A percentile compares a stretch with the other conserved stretches of the same genome.
Conservation (phyloP, 2,797 vertebrate species). For the Semaprochilodus insignis region DNA sequence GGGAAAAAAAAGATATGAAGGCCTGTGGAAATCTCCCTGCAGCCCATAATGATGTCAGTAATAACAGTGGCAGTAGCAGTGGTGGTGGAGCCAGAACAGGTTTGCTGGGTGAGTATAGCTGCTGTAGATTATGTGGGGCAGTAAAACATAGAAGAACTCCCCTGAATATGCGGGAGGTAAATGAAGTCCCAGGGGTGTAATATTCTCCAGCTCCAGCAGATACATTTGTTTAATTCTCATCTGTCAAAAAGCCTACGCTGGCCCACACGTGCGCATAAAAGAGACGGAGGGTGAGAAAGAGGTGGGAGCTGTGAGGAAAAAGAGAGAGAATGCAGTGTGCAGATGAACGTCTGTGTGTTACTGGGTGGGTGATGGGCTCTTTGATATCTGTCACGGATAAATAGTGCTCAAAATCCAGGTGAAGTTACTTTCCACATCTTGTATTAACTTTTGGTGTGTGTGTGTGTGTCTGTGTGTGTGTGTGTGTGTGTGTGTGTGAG, state of each 20-base stretch:
- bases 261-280: slow-evolving; percentile 55
- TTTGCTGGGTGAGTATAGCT: slow-evolving; percentile 55
- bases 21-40: slow-evolving; percentile 70
- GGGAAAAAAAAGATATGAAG: slow-evolving; percentile 20
- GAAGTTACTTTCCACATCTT: slow-evolving; percentile 14
- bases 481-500: slow-evolving; percentile 15
- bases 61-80: slow-evolving; percentile 77
- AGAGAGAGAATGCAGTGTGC: slow-evolving; percentile 17
- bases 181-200: slow-evolving; percentile 83
- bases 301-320: slow-evolving; percentile 26
- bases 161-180: slow-evolving; percentile 83
- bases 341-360: slow-evolving; percentile 34
- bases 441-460: neutral
- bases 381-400: slow-evolving; percentile 33
- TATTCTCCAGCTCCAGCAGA: slow-evolving; percentile 74
- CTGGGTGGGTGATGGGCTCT: slow-evolving; percentile 11
- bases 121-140: slow-evolving; percentile 80
- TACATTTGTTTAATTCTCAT: slow-evolving; percentile 79
- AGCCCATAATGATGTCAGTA: slow-evolving; percentile 81
- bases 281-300: slow-evolving; percentile 48
- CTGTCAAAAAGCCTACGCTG: slow-evolving; percentile 78
- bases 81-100: slow-evolving; percentile 75
- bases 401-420: slow-evolving; percentile 28
- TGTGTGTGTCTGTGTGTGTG: slow-evolving; percentile 4
- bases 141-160: slow-evolving; percentile 83